A percentile compares a stretch with the other conserved stretches of the same genome.
These are phyloP conservation scores for Gambelia wislizenii DNA, from an alignment of 2,797 vertebrate species.

Conservation along the genomic window DNA sequence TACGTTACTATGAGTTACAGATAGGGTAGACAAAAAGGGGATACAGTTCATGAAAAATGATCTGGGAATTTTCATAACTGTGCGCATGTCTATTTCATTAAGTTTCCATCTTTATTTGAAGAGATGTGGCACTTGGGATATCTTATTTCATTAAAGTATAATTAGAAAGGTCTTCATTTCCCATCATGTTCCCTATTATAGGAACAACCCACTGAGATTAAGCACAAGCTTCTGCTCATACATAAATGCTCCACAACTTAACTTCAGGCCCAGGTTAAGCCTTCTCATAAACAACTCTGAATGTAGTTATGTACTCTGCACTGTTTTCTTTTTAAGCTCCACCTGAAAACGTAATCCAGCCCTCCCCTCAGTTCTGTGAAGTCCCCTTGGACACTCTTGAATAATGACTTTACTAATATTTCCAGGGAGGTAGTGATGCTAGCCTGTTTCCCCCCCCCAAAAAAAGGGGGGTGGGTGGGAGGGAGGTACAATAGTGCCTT, in stretches of 20 bases:
- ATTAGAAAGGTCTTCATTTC: slow-evolving; percentile 3
- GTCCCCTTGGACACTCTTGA: background rate
- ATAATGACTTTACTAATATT: background rate
- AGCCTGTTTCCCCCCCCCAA: background rate
- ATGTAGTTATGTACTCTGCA: background rate
- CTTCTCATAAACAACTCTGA: background rate
- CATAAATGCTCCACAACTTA: background rate
- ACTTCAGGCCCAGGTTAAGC: background rate
- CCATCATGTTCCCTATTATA: background rate
- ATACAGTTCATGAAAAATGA: background rate
- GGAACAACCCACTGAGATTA: background rate
- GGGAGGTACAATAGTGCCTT: too few species aligned
- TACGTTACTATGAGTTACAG: background rate
- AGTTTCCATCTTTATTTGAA: background rate
- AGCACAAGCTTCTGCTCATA: background rate
- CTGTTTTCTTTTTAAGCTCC: background rate
- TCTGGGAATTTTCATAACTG: slow-evolving; percentile 6
- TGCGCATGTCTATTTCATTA: background rate
- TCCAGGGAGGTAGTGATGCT: background rate
- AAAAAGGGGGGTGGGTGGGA: too few species aligned
- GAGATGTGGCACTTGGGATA: background rate
- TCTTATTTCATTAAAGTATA: slow-evolving; percentile 10
- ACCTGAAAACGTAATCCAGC: background rate
- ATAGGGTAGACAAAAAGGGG: background rate
- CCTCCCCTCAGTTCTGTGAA: background rate